Evolutionary conservation across 2,797 vertebrate genomes (phyloP).

Genomic region (Myripristis jacobus): DNA sequence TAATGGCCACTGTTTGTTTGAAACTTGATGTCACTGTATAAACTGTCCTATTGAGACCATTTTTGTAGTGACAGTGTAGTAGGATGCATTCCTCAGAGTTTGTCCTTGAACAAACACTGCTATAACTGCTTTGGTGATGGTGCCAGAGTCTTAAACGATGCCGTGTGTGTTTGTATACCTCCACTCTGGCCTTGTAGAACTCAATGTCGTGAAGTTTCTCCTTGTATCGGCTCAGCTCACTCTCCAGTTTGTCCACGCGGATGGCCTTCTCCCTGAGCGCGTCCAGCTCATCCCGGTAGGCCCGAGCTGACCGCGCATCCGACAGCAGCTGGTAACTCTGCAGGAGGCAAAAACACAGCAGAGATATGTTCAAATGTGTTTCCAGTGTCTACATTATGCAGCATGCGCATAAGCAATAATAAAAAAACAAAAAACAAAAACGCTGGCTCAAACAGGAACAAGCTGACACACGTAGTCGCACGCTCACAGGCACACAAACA

Average conservation of each 20-base stretch:
- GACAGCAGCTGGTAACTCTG: constrained; percentile 95
- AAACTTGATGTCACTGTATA: too few relatives aligned
- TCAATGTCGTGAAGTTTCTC: constrained; percentile 97
- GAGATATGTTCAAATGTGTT: not conserved
- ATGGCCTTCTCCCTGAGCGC: constrained; percentile 94
- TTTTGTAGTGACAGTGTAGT: too few relatives aligned
- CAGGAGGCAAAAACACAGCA: constrained; percentile 5
- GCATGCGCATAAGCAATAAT: not conserved
- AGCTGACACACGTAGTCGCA: not conserved
- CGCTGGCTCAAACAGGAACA: too few relatives aligned
- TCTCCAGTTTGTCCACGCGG: constrained; percentile 97
- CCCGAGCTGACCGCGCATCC: constrained; percentile 93
- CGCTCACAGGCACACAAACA: not conserved
- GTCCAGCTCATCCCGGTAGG: constrained; percentile 96
- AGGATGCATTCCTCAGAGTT: too few relatives aligned
- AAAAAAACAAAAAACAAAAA: too few relatives aligned
- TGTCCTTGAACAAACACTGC: not conserved
- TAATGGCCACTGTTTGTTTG: too few relatives aligned
- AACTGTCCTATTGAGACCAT: too few relatives aligned
- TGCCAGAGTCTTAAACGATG: too few relatives aligned
- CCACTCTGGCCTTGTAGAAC: constrained; percentile 97
- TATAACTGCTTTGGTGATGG: not conserved
- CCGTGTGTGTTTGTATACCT: constrained; percentile 84
- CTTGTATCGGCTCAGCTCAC: constrained; percentile 93
- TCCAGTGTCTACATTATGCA: not conserved